These are phyloP conservation scores for Archips crataeganus DNA, from an alignment of 2,888 invertebrate species.

Conservation along the genomic window DNA sequence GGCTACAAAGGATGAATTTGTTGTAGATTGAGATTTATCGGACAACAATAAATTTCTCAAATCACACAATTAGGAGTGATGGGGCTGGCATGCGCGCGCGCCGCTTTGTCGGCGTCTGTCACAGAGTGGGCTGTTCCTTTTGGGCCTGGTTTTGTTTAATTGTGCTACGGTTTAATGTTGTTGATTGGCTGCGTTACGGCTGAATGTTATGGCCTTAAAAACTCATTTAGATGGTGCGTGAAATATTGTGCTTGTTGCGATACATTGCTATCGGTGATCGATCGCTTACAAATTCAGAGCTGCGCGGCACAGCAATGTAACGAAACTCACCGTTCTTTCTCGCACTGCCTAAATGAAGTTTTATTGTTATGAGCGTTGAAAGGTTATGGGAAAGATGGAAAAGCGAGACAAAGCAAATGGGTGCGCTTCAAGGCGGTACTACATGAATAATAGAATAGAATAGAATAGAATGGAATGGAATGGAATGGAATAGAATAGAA, in stretches of 20 bases:
- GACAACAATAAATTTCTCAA: slow-evolving; percentile 83
- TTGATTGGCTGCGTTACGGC: slow-evolving; percentile 13
- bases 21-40: slow-evolving; percentile 79
- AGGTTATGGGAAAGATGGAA: background rate
- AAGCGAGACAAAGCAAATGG: background rate
- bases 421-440: background rate
- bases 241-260: no score
- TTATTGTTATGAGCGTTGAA: no score
- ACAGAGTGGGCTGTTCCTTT: slow-evolving; percentile 63
- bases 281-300: no score
- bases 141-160: slow-evolving; percentile 39
- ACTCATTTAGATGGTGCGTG: no score
- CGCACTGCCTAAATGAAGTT: no score
- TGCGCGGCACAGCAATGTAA: no score
- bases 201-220: background rate
- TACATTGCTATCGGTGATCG: no score
- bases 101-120: slow-evolving; percentile 82
- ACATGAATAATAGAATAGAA: no score
- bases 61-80: slow-evolving; percentile 85
- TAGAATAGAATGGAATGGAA: no score
- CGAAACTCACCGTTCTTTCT: no score
- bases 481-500: no score
- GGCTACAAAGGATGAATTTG: slow-evolving; percentile 78
- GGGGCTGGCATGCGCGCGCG: slow-evolving; percentile 63
- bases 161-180: slow-evolving; percentile 6